These are phyloP conservation scores for Pristionchus entomophagus DNA, from an alignment of 2,888 invertebrate genomes.

Conservation along the genomic window DNA sequence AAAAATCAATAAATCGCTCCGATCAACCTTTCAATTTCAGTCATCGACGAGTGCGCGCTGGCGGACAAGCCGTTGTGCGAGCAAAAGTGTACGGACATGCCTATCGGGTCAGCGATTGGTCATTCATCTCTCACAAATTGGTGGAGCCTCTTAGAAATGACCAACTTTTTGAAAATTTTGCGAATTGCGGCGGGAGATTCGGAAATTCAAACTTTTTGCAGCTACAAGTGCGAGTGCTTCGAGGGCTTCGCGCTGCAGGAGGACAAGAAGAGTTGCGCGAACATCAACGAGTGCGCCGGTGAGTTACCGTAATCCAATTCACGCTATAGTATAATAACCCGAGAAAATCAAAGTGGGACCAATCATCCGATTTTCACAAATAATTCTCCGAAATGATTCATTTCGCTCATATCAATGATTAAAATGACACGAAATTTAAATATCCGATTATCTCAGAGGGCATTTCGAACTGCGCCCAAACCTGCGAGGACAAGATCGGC, in stretches of 20 bases:
- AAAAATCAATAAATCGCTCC: neutral
- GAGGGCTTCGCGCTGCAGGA: slow-evolving; percentile 85
- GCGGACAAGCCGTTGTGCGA: slow-evolving; percentile 93
- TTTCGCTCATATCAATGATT: neutral
- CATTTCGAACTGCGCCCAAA: slow-evolving; percentile 91
- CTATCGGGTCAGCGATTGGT: slow-evolving; percentile 81
- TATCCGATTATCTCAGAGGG: slow-evolving; percentile 78
- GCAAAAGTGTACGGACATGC: slow-evolving; percentile 93
- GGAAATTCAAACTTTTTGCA: neutral
- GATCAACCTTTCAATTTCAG: slow-evolving; percentile 67
- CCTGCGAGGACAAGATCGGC: slow-evolving; percentile 94
- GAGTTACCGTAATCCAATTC: neutral
- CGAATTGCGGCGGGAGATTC: neutral
- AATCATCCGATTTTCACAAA: neutral
- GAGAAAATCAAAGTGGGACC: neutral
- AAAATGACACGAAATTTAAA: neutral
- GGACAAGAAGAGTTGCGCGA: slow-evolving; percentile 80
- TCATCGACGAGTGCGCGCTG: slow-evolving; percentile 94
- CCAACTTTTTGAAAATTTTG: neutral
- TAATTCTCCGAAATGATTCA: neutral
- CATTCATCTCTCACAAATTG: neutral
- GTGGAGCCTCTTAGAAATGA: neutral
- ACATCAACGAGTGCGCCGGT: slow-evolving; percentile 73
- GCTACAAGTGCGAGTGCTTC: slow-evolving; percentile 94
- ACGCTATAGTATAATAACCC: no score